Evolutionary conservation across 1,140 invertebrate genomes (phyloP).

Genomic region (Venturia canescens): DNA sequence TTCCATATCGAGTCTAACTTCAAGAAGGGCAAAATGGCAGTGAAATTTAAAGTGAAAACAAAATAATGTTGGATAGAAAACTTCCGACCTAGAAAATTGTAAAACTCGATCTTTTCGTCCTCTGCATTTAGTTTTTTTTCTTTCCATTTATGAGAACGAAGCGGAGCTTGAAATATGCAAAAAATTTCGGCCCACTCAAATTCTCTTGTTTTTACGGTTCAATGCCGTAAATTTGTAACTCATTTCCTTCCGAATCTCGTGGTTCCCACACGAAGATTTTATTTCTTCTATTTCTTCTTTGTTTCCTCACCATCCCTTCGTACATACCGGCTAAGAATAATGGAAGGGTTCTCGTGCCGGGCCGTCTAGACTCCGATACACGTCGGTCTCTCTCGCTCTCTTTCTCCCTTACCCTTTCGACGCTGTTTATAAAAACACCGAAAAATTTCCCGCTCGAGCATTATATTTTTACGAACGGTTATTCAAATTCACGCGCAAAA

Average conservation of each 20-base stretch:
- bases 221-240: constrained; percentile 9
- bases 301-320: constrained; percentile 18
- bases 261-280: constrained; percentile 66
- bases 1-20: too few relatives aligned
- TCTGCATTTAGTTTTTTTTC: too few relatives aligned
- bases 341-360: constrained; percentile 54
- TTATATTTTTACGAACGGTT: constrained; percentile 62
- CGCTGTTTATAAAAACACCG: constrained; percentile 56
- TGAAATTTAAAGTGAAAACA: too few relatives aligned
- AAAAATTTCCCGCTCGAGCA: constrained; percentile 41
- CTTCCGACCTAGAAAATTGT: background rate
- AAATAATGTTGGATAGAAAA: too few relatives aligned
- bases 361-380: constrained; percentile 60
- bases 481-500: constrained; percentile 76
- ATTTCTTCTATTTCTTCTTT: constrained; percentile 38
- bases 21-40: too few relatives aligned
- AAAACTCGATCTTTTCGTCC: background rate
- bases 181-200: background rate
- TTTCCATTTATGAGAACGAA: too few relatives aligned
- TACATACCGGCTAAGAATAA: constrained; percentile 56
- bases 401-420: constrained; percentile 29
- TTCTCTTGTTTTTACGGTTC: constrained; percentile 20
- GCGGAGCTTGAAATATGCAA: background rate
- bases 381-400: too few relatives aligned
- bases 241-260: constrained; percentile 38